Base-by-base conservation (phyloP, 2,797 vertebrate genomes). In the Thalassophryne amazonica region DNA sequence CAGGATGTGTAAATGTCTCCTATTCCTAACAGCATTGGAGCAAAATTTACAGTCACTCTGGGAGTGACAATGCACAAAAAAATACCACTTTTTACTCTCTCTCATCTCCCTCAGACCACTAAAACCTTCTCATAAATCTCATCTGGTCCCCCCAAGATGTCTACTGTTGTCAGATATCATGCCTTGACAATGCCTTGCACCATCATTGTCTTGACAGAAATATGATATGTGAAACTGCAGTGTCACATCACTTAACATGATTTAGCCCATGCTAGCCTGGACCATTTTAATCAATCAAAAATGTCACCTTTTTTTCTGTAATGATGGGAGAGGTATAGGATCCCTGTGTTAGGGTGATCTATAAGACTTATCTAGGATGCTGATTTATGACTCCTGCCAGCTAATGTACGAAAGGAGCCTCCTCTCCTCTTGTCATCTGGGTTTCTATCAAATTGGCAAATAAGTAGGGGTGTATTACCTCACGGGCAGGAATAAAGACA, bases 201-300 rank as follows among this genome's bases (percentile, higher is more conserved):
- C 91, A 92, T 94, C 93, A 91, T 93, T 93, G 93, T 94, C 93
- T 92, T 93, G 94, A 90, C 93, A 96, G 94, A 96, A 97, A 96
- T 96, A 96, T 96, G 94, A 93, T 93, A 91, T 85, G 91, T 92
- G 93, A 94, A 97, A 94, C 91, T 92, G 91, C 90, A 92, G 92
- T 94, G 93, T 95, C 94, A 93, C 90, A 97, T 97, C 93, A 93
- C 89, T 97, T 94, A 95, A 86, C 62, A 67, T 96, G 93, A 97
- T 97, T 97, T 97, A 97, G 93, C 88, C 88, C 85, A 89, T 92
- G 89, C 91, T 87, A 88, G 82, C 90, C 87, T 59, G 86, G 65
- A 84, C 92, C 88, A 93, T 95, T 96, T 97, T 96, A 97, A 97
- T 98, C 94, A 93, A 98, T 98, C 95, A 97, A 90, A 92, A 88